Conservation (phyloP, 2,113 vertebrate genomes). For the Oostethus manadensis region DNA sequence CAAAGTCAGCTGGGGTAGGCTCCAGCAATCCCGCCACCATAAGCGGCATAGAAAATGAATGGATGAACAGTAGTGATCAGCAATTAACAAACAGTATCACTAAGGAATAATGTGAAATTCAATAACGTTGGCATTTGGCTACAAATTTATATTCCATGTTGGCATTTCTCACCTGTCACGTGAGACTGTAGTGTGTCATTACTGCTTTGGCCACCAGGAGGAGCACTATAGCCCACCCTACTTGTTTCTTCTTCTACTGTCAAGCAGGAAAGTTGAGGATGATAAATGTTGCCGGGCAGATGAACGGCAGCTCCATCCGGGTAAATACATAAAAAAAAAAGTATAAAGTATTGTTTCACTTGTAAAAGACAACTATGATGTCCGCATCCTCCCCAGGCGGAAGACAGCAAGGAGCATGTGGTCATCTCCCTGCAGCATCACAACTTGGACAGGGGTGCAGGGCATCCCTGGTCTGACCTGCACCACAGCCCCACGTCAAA, state of each 20-base stretch:
- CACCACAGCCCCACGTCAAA: slow-evolving; percentile 38
- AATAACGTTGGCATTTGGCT: no score
- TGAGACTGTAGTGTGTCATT: no score
- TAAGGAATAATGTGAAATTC: no score
- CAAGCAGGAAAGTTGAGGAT: slow-evolving; percentile 30
- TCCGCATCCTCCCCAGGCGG: slow-evolving; percentile 32
- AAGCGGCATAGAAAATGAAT: no score
- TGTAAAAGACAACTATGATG: not conserved
- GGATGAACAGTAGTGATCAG: no score
- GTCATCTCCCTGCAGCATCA: slow-evolving; percentile 55
- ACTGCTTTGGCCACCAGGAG: slow-evolving; percentile 20
- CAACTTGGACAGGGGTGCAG: slow-evolving; percentile 30
- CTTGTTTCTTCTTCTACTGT: not conserved
- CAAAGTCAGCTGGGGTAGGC: no score
- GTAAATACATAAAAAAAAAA: slow-evolving; percentile 38
- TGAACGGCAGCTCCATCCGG: slow-evolving; percentile 48
- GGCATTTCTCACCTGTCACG: no score
- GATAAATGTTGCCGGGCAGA: slow-evolving; percentile 44
- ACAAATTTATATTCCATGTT: no score
- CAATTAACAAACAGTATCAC: no score
- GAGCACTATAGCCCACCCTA: slow-evolving; percentile 20
- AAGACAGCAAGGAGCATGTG: slow-evolving; percentile 64
- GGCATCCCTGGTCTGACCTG: slow-evolving; percentile 36
- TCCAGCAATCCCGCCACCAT: no score
- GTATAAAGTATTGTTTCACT: not conserved